Evolutionary conservation across 2,888 invertebrate genomes (phyloP).

Genomic region (Calliphora vomitoria): DNA sequence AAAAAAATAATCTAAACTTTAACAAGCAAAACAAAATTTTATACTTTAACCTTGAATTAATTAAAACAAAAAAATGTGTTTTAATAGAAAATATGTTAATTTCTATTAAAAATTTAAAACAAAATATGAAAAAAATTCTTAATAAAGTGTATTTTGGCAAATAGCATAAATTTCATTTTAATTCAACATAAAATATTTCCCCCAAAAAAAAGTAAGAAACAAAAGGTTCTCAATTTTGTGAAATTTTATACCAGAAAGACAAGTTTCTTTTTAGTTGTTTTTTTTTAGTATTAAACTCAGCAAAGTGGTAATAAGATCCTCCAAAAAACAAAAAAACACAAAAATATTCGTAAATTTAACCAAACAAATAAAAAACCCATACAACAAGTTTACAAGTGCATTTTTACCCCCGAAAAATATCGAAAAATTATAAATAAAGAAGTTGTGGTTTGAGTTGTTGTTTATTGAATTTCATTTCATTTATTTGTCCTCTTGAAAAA

Average conservation of each 20-base stretch:
- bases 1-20: slow-evolving; percentile 24
- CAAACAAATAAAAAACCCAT: slow-evolving; percentile 14
- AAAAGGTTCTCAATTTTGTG: slow-evolving; percentile 69
- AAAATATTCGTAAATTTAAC: background rate
- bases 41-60: slow-evolving; percentile 41
- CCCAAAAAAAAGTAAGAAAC: slow-evolving; percentile 25
- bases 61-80: slow-evolving; percentile 41
- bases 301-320: slow-evolving; percentile 68
- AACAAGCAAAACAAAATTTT: slow-evolving; percentile 12
- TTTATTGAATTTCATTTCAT: background rate
- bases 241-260: slow-evolving; percentile 72
- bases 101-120: background rate
- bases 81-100: slow-evolving; percentile 7
- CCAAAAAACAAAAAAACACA: slow-evolving; percentile 30
- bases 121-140: background rate
- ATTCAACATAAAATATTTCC: slow-evolving; percentile 19
- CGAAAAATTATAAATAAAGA: background rate
- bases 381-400: slow-evolving; percentile 68
- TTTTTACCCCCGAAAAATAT: slow-evolving; percentile 54
- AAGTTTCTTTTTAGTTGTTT: slow-evolving; percentile 57
- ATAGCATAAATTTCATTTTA: no score
- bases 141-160: slow-evolving; percentile 10
- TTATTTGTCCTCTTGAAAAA: slow-evolving; percentile 21
- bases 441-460: slow-evolving; percentile 6
- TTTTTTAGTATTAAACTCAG: slow-evolving; percentile 22